Base-by-base conservation (phyloP, 2,888 invertebrate species). In the Hartigia nigra region DNA sequence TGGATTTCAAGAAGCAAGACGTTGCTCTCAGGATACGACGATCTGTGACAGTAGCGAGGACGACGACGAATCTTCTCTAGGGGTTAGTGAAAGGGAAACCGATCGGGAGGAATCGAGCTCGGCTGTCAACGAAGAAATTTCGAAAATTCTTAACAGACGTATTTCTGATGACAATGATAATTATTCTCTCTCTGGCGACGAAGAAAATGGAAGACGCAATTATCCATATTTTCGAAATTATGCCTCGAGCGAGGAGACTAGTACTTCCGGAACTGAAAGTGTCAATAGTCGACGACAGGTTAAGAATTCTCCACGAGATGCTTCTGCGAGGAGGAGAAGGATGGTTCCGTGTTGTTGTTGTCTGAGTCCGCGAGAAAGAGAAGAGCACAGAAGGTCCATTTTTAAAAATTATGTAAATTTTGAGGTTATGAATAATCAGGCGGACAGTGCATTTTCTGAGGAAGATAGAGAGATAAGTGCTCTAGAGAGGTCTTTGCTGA, bases 111-210 rank as follows among this genome's bases (percentile, higher is more conserved):
- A 76, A 70, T 72, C 31, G 31, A 77, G n/a, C 74, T 31, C 31
- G n/a, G 69, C 72, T 14, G 12, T 74, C 35, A 80, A 85, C 70
- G 80, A 80, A 14, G 83, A 82, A 34, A 82, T 82, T 3, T 32
- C 76, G 1, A 74, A 12, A 1, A 80, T 83, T 5, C 84, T 83
- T 55, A 1, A 76, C 72, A 31, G 55, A 69, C 76, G 77, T 74
- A 78, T 37, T 12, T 85, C 81, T 1, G 35, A 32, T 31, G 31
- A 72, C 3, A 32, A 12, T 32, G 12, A 72, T 72, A 12, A 31
- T 31, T 31, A 72, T 72, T n/a, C 72, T 0, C 9, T 12, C 14
- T 32, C 32, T 31, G 14, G 37, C 34, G 14, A 74, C 34, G 31
- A 70, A 77, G 75, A 31, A 69, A 72, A 74, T 74, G 4, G 32